Percentiles rank a stretch among this genome's conserved stretches.
Conservation (phyloP, 1,140 invertebrate species). For the Bombus soroeensis region DNA sequence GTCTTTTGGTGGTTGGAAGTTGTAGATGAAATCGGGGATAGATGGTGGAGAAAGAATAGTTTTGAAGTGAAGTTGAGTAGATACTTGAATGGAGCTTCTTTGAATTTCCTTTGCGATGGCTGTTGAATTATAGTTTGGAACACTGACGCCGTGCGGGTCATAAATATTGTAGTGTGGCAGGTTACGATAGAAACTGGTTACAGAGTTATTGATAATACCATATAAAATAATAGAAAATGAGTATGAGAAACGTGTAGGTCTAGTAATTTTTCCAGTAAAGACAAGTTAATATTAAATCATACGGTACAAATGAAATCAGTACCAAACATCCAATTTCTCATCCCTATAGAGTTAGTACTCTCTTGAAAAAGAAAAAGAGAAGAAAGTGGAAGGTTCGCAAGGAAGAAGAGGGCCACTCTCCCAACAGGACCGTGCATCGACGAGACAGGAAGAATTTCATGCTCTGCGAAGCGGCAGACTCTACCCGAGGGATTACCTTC, state of each 20-base stretch:
- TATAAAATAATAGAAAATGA: too few relatives aligned
- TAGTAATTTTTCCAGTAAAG: too few relatives aligned
- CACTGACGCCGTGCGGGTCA: not conserved
- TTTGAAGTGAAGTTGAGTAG: not conserved
- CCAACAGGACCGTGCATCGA: slow-evolving; percentile 38
- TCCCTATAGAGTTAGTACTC: not conserved
- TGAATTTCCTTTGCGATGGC: not conserved
- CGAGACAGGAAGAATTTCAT: slow-evolving; percentile 80
- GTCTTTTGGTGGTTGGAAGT: not conserved
- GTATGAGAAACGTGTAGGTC: too few relatives aligned
- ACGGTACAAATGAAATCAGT: not conserved
- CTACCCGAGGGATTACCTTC: slow-evolving; percentile 80
- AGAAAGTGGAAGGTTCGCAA: not conserved
- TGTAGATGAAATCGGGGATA: not conserved
- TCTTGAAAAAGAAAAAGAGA: not conserved
- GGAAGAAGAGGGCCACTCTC: slow-evolving; percentile 50
- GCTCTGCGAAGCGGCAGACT: slow-evolving; percentile 78
- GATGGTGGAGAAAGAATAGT: not conserved
- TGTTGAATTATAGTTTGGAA: not conserved
- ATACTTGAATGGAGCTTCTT: not conserved
- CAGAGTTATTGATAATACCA: too few relatives aligned
- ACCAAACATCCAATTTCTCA: not conserved
- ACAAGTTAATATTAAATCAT: too few relatives aligned
- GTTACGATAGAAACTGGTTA: too few relatives aligned
- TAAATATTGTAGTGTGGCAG: not conserved